Conservation (phyloP, 2,888 invertebrate genomes). For the Ormyrus rosae region DNA sequence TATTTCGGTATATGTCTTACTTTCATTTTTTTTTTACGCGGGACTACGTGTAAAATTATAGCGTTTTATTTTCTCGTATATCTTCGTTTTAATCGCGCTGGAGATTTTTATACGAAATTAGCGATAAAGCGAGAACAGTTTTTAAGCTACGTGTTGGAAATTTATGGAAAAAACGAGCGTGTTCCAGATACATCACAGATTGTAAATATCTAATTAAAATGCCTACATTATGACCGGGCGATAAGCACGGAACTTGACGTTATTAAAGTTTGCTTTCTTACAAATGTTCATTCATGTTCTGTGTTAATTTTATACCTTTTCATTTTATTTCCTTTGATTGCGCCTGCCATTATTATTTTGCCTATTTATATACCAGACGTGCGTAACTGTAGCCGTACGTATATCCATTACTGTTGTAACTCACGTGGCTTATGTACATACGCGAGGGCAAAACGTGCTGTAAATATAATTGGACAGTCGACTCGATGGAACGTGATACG, state of each 20-base stretch:
- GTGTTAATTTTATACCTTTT: conserved; percentile 51
- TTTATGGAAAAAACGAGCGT: conserved; percentile 7
- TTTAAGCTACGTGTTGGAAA: conserved; percentile 20
- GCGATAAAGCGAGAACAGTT: conserved; percentile 11
- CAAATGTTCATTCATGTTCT: conserved; percentile 57
- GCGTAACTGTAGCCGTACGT: conserved; percentile 26
- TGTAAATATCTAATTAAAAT: conserved; percentile 59
- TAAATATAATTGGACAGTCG: conserved; percentile 39
- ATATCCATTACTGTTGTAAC: conserved; percentile 25
- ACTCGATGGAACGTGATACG: background rate
- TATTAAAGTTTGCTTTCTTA: conserved; percentile 65
- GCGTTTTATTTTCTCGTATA: conserved; percentile 3
- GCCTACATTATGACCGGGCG: conserved; percentile 55
- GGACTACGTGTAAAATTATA: conserved; percentile 7
- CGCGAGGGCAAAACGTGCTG: background rate
- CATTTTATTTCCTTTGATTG: conserved; percentile 50
- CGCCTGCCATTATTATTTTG: conserved; percentile 38
- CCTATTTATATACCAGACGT: conserved; percentile 27
- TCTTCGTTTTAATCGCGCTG: conserved; percentile 4
- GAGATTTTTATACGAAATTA: conserved; percentile 21
- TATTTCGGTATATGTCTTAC: conserved; percentile 9
- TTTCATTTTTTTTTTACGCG: conserved; percentile 18
- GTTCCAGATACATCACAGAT: conserved; percentile 32
- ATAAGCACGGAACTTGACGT: conserved; percentile 65
- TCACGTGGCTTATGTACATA: conserved; percentile 23